Evolutionary conservation across 2,888 invertebrate genomes (phyloP), one percentile per base, ranked within the genome.

Genomic region (Phyto melanocephala): DNA sequence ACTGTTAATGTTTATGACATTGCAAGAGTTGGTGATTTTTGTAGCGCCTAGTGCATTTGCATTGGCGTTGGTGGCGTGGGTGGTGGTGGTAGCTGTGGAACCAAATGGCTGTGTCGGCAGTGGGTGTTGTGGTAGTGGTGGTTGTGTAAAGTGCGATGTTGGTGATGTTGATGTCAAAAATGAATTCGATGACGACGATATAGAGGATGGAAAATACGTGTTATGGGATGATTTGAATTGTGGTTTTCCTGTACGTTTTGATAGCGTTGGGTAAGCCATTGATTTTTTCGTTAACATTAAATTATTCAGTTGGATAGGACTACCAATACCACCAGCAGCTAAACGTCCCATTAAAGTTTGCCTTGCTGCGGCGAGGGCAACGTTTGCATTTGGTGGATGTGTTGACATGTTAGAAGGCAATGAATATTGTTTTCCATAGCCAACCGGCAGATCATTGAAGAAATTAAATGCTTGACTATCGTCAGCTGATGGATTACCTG

Each of bases 331-430:
- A 84, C 81, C 85, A 81, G 82, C 77, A 81, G 85, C 85, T 47
- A 90, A 87, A 67, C 89, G 87, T 81, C 87, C 87, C 84, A 88
- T 87, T 72, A 89, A 87, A 11, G 87, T 87, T 72, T 88, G 89
- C 84, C 89, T 87, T 79, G 90, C 88, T 78, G 87, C 84, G 84
- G 89, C 87, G 92, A 92, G 24, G 90, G 91, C 86, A 75, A 80
- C 85, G 80, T 86, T 86, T 83, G 85, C 75, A 80, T 85, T 87
- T 33, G 88, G 80, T 79, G 87, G 84, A 83, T 86, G 80, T 71
- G 85, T 47, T 86, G 68, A 62, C 17, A 13, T 40, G 10, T 70
- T 52, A 28, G 63, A 54, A 28, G 63, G 47, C 42, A 63, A 6
- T 40, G 47, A 56, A 6, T 40, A 56, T n/a, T 77, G 58, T 65